Percentiles rank a stretch among this genome's conserved stretches.
Conservation (phyloP, 2,797 vertebrate species). For the Sylvia borin region DNA sequence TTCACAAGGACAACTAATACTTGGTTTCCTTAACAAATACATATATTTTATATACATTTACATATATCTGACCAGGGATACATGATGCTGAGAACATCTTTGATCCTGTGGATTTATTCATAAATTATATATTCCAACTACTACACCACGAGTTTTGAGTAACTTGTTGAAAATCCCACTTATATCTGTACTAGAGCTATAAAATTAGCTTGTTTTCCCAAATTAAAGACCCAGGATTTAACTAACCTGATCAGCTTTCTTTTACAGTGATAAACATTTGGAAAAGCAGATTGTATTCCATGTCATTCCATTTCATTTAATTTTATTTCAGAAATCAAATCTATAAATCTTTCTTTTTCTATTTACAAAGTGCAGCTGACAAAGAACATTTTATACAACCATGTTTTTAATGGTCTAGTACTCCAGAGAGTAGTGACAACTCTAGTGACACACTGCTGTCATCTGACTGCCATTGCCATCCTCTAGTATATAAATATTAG, state of each 20-base stretch:
- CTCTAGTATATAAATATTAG: neutral
- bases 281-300: neutral
- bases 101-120: neutral
- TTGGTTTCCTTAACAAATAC: neutral
- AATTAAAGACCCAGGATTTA: neutral
- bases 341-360: neutral
- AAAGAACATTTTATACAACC: neutral
- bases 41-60: neutral
- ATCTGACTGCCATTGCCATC: neutral
- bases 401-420: neutral
- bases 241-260: neutral
- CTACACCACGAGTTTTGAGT: neutral
- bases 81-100: neutral
- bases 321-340: neutral
- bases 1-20: neutral
- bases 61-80: neutral
- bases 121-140: neutral
- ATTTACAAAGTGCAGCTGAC: neutral
- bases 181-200: neutral
- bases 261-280: neutral
- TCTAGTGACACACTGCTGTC: slow-evolving; percentile 4
- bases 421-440: neutral
- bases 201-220: neutral
- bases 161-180: neutral
- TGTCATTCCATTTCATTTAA: neutral